Evolutionary conservation across 2,888 invertebrate genomes (phyloP), one percentile per base, ranked within the genome.

Genomic region (Hipparchia semele): DNA sequence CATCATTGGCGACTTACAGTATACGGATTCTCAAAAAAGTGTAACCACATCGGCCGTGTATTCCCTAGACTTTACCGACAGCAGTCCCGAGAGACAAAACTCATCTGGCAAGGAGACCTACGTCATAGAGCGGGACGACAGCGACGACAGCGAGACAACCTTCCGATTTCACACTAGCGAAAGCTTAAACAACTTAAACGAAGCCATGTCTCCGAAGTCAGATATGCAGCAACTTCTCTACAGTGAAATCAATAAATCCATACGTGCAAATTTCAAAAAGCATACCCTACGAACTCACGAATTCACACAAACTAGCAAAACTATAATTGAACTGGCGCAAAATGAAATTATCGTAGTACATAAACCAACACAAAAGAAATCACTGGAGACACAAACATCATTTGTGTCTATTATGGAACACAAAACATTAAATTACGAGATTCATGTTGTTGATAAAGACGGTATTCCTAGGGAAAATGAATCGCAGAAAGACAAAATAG

Each of bases 231-330:
- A 81, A 82, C 39, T 45, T 7, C 10, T 53, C 13, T 39, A 53
- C 7, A 33, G 33, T 8, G 59, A 61, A 39, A 46, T 33, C 39
- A 61, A 51, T 39, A 69, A 59, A 68, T 49, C 58, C 4, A 49
- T 49, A 49, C 33, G 23, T 12, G 49, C 49, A 23, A 60, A 51
- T 23, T 12, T 53, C 6, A 53, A 45, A 56, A 75, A 78, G 76
- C 73, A 79, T 78, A 59, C 12, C 49, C 0, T 78, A 49, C 49
- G 6, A 75, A 82, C 87, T 12, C 87, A 90, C 79, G 94, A 94
- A 81, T 91, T 85, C 75, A 95, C 95, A 8, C 95, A 95, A 85
- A 95, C 95, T 0, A 95, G 95, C 78, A 95, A 94, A 87, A 95
- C 95, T 2, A 93, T 95, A 64, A 83, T 95, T 58, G 89, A 95